Evolutionary conservation across 2,888 invertebrate genomes (phyloP).

Genomic region (Mycalesis mineus): DNA sequence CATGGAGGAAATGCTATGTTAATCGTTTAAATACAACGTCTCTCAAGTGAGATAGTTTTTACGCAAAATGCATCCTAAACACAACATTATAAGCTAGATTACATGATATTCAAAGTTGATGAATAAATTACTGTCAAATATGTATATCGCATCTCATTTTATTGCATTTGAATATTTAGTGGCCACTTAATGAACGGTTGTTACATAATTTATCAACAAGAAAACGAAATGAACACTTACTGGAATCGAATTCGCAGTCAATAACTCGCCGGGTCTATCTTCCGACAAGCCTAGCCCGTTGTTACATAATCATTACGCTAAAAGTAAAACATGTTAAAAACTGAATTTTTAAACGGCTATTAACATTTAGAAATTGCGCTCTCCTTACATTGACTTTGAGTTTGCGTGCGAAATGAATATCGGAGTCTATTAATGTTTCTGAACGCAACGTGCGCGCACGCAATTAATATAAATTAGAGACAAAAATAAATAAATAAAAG

Average conservation of each 20-base stretch:
- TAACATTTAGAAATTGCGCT: slow-evolving; percentile 35
- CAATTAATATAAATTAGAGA: slow-evolving; percentile 29
- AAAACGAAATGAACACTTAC: not conserved
- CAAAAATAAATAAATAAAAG: slow-evolving; percentile 16
- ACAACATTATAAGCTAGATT: not conserved
- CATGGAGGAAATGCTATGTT: too few relatives aligned
- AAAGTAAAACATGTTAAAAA: slow-evolving; percentile 15
- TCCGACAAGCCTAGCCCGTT: slow-evolving; percentile 12
- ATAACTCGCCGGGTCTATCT: slow-evolving; percentile 11
- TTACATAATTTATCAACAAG: not conserved
- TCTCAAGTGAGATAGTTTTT: too few relatives aligned
- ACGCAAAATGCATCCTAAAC: too few relatives aligned
- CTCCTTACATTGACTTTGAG: slow-evolving; percentile 30
- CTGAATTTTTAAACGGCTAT: slow-evolving; percentile 30
- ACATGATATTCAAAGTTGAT: not conserved
- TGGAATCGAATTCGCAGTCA: slow-evolving; percentile 1
- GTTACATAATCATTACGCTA: slow-evolving; percentile 28
- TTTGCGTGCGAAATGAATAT: slow-evolving; percentile 28
- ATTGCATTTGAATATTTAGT: not conserved
- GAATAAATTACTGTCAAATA: not conserved
- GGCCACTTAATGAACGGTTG: not conserved
- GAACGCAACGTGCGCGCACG: slow-evolving; percentile 35
- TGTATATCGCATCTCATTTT: not conserved
- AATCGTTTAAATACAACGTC: too few relatives aligned
- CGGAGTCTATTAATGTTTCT: slow-evolving; percentile 31